A percentile compares a stretch with the other conserved stretches of the same genome.
These are phyloP conservation scores for Apis florea DNA, from an alignment of 1,140 invertebrate species.

Conservation along the genomic window DNA sequence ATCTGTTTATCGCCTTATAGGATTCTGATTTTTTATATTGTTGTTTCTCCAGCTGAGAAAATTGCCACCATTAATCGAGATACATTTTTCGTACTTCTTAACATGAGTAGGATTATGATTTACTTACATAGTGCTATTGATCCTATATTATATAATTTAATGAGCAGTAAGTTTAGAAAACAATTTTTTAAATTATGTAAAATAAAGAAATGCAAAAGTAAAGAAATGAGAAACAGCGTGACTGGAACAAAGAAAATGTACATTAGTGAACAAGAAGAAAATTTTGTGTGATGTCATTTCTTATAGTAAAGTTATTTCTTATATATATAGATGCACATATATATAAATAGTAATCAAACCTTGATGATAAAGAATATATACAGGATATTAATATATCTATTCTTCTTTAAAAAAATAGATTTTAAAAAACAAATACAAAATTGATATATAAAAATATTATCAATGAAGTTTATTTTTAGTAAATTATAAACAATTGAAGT, in stretches of 20 bases:
- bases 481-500: too few relatives aligned
- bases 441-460: too few relatives aligned
- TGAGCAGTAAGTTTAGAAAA: constrained; percentile 91
- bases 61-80: constrained; percentile 84
- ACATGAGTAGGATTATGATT: constrained; percentile 91
- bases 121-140: constrained; percentile 93
- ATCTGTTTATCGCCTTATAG: constrained; percentile 92
- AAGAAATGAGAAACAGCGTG: constrained; percentile 80
- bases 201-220: constrained; percentile 63
- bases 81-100: constrained; percentile 89
- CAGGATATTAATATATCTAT: too few relatives aligned
- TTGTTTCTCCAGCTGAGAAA: constrained; percentile 83
- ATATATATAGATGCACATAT: too few relatives aligned
- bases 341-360: too few relatives aligned
- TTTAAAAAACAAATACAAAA: too few relatives aligned
- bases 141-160: constrained; percentile 91
- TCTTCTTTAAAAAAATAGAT: too few relatives aligned
- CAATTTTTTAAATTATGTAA: constrained; percentile 86
- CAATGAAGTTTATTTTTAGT: too few relatives aligned
- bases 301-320: too few relatives aligned
- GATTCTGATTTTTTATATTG: constrained; percentile 90
- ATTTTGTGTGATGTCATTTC: constrained; percentile 66
- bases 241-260: constrained; percentile 74
- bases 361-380: too few relatives aligned
- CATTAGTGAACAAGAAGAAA: constrained; percentile 78